phyloP scores from a whole-genome alignment of 2,888 invertebrate species.

The Orgyia antiqua region DNA sequence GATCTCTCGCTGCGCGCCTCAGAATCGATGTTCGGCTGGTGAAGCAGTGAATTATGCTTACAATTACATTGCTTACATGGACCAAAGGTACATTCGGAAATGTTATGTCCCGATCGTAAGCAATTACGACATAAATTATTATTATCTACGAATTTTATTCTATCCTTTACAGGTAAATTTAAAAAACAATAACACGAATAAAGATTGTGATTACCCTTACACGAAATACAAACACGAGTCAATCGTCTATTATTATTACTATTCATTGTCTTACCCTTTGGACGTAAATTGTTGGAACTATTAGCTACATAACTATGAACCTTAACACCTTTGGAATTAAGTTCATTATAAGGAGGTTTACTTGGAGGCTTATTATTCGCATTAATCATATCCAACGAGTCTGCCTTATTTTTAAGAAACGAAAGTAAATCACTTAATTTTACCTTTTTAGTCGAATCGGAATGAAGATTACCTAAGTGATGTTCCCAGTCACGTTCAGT shows the following conservation, averaged over 20 bases:
- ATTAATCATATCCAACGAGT: slow-evolving; percentile 6
- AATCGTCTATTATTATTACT: not conserved
- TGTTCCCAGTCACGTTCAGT: slow-evolving; percentile 8
- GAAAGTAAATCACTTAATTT: not conserved
- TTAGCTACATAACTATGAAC: not conserved
- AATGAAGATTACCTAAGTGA: slow-evolving; percentile 1
- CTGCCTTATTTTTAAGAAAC: slow-evolving; percentile 2
- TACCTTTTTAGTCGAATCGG: not conserved
- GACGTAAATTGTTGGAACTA: not conserved
- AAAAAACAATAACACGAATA: not conserved
- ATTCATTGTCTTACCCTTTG: not conserved
- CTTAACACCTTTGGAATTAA: not conserved
- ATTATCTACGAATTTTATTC: slow-evolving; percentile 3
- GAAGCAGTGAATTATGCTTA: slow-evolving; percentile 8
- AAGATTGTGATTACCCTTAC: slow-evolving; percentile 3
- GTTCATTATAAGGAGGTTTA: not conserved
- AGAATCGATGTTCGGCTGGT: not conserved
- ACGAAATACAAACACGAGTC: not conserved
- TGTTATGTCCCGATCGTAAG: slow-evolving; percentile 4
- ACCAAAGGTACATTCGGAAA: slow-evolving; percentile 6
- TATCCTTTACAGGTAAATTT: slow-evolving; percentile 2
- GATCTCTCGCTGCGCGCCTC: not conserved
- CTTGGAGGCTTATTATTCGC: not conserved
- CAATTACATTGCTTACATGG: slow-evolving; percentile 7
- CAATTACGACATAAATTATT: slow-evolving; percentile 8